Percentiles rank a stretch among this genome's conserved stretches.
Evolutionary conservation across 2,113 vertebrate genomes (phyloP).

Genomic region (Geococcyx californianus): DNA sequence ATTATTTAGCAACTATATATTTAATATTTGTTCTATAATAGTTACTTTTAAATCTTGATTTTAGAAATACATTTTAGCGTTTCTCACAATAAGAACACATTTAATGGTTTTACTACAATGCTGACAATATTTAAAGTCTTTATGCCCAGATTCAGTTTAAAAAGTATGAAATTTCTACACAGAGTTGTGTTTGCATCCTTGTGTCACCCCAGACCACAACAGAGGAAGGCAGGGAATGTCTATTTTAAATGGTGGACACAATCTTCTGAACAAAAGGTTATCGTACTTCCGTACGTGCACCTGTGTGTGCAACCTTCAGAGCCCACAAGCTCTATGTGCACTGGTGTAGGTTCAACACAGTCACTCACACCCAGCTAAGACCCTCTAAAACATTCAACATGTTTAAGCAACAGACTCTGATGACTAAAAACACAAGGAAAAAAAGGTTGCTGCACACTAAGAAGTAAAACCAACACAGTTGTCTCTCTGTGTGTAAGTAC

Average conservation of each 20-base stretch:
- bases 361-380: background rate
- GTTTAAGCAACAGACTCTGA: constrained; percentile 29
- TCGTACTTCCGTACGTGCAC: background rate
- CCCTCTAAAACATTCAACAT: background rate
- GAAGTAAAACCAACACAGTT: constrained; percentile 42
- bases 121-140: background rate
- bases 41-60: background rate
- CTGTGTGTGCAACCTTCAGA: background rate
- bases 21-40: background rate
- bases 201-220: background rate
- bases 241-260: background rate
- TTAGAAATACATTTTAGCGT: background rate
- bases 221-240: background rate
- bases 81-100: background rate
- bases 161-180: background rate
- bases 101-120: background rate
- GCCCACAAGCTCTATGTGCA: background rate
- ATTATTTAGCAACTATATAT: background rate
- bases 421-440: constrained; percentile 12
- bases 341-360: background rate
- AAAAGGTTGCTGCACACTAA: background rate
- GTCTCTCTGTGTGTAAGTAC: background rate
- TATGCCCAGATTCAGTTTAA: background rate
- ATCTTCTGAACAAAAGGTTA: background rate
- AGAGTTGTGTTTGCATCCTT: background rate